Percentiles rank a stretch among this genome's conserved stretches.
Evolutionary conservation across 2,888 invertebrate species (phyloP).

Genomic region (Lumbricus terrestris): DNA sequence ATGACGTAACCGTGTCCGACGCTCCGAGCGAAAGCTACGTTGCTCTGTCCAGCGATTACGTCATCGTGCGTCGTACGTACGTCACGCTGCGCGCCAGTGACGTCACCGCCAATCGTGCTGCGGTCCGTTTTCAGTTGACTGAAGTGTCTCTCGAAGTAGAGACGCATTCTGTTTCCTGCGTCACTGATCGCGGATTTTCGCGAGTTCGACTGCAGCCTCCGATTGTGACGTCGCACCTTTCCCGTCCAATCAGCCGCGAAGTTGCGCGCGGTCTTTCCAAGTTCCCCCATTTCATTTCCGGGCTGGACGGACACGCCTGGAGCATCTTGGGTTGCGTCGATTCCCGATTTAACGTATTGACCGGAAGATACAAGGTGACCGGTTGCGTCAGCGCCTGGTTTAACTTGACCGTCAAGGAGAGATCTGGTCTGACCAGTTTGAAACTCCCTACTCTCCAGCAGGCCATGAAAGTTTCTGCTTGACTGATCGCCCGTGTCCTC

Average conservation of each 20-base stretch:
- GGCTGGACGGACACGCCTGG: background rate
- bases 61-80: background rate
- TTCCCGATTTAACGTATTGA: background rate
- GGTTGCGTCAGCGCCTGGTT: background rate
- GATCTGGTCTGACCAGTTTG: background rate
- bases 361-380: background rate
- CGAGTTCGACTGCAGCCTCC: background rate
- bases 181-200: background rate
- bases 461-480: background rate
- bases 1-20: background rate
- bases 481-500: background rate
- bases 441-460: background rate
- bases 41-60: background rate
- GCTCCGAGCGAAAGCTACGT: background rate
- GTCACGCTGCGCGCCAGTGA: background rate
- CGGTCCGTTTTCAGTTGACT: background rate
- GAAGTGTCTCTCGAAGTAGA: background rate
- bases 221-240: background rate
- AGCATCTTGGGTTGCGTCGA: background rate
- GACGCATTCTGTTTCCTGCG: background rate
- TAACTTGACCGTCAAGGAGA: background rate
- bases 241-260: background rate
- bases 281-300: background rate
- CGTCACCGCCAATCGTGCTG: background rate
- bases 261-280: background rate